Conservation (phyloP, 2,888 invertebrate species). For the Synanthedon andrenaeformis region DNA sequence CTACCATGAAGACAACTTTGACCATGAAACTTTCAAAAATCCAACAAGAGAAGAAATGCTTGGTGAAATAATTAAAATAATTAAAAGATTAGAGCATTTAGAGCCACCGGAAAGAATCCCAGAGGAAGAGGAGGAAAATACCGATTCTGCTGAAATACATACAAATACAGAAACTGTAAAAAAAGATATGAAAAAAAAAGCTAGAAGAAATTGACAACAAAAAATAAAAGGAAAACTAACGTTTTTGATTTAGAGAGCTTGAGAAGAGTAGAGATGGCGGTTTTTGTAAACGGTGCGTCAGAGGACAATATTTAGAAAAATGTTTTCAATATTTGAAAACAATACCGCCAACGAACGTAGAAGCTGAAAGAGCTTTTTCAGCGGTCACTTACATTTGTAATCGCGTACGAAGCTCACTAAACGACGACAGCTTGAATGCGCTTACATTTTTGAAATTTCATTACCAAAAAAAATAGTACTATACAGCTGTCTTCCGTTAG, state of each 20-base stretch:
- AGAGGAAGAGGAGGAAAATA: too few relatives aligned
- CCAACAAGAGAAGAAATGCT: too few relatives aligned
- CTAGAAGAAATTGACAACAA: too few relatives aligned
- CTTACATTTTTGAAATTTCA: neutral
- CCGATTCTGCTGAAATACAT: too few relatives aligned
- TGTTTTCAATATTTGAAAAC: conserved; percentile 2
- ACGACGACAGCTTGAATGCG: neutral
- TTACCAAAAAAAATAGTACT: neutral
- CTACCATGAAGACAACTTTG: conserved; percentile 2
- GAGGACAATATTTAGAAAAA: conserved; percentile 1
- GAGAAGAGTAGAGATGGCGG: too few relatives aligned
- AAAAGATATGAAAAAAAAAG: too few relatives aligned
- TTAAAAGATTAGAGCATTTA: too few relatives aligned
- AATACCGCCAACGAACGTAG: conserved; percentile 2
- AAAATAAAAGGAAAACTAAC: too few relatives aligned
- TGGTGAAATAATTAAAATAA: too few relatives aligned
- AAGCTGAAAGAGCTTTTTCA: conserved; percentile 2
- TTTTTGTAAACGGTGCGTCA: conserved; percentile 1
- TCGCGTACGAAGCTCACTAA: neutral
- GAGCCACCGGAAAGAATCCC: too few relatives aligned
- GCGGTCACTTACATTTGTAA: neutral
- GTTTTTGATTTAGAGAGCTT: too few relatives aligned
- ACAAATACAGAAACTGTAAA: too few relatives aligned
- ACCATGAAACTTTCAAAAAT: neutral
- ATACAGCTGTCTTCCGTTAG: neutral